Conservation (phyloP, 2,113 vertebrate species). For the pig (Sus scrofa) region DNA sequence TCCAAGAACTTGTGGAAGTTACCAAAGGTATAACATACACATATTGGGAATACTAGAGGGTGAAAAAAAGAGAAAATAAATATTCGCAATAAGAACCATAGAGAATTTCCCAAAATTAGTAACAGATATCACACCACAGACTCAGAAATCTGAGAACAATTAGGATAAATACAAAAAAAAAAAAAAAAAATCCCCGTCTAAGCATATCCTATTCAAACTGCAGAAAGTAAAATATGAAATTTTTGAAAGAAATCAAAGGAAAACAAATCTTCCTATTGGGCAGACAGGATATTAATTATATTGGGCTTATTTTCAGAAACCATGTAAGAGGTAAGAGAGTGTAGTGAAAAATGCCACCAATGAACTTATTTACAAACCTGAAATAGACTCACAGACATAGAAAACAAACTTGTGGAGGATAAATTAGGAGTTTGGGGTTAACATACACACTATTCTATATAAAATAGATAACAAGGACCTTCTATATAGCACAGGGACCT, state of each 20-base stretch:
- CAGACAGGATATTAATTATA: not conserved
- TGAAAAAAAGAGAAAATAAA: not conserved
- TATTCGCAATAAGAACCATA: constrained; percentile 3
- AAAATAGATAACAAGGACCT: no score
- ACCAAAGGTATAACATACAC: not conserved
- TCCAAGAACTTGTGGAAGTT: not conserved
- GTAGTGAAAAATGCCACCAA: no score
- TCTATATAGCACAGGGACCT: no score
- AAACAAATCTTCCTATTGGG: not conserved
- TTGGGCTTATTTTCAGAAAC: not conserved
- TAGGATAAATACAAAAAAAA: not conserved
- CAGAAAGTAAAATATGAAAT: constrained; percentile 1
- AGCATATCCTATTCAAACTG: not conserved
- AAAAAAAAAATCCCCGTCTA: not conserved
- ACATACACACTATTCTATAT: no score
- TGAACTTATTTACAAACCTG: no score
- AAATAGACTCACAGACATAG: no score
- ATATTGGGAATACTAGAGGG: not conserved
- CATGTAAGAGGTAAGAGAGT: not conserved
- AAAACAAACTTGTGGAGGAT: no score
- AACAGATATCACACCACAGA: not conserved
- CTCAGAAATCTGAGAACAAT: not conserved
- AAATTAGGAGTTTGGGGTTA: no score
- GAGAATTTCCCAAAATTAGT: constrained; percentile 1
- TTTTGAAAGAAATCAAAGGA: not conserved